These are phyloP conservation scores for Parauchenoglanis punctatus DNA, from an alignment of 2,797 vertebrate species.

Conservation along the genomic window DNA sequence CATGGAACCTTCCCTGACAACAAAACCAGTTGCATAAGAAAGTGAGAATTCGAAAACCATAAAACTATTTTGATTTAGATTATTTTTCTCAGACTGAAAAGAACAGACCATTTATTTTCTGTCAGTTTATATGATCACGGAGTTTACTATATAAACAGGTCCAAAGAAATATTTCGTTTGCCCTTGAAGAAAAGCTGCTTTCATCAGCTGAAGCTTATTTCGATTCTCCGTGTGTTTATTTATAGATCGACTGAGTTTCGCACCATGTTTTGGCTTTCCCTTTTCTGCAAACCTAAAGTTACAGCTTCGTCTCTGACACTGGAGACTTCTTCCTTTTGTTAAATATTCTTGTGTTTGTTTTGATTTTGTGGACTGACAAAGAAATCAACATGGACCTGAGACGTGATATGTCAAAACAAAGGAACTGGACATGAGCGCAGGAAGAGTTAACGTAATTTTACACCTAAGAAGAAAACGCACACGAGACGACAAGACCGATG, in stretches of 20 bases:
- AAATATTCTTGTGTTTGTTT: too few relatives aligned
- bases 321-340: too few relatives aligned
- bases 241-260: not conserved
- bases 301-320: too few relatives aligned
- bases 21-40: not conserved
- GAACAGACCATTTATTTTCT: not conserved
- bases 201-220: not conserved
- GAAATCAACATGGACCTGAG: too few relatives aligned
- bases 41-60: not conserved
- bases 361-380: too few relatives aligned
- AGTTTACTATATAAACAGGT: not conserved
- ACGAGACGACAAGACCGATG: not conserved
- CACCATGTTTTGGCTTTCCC: too few relatives aligned
- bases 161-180: too few relatives aligned
- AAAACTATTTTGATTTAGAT: not conserved
- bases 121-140: not conserved
- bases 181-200: not conserved
- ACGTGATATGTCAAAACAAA: too few relatives aligned
- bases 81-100: not conserved
- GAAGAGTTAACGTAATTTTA: too few relatives aligned
- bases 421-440: not conserved
- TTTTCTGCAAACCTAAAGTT: too few relatives aligned
- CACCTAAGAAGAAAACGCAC: not conserved
- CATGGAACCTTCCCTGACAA: not conserved
- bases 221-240: not conserved